Conservation (phyloP, 2,888 invertebrate genomes). For the Deroplatys truncata region DNA sequence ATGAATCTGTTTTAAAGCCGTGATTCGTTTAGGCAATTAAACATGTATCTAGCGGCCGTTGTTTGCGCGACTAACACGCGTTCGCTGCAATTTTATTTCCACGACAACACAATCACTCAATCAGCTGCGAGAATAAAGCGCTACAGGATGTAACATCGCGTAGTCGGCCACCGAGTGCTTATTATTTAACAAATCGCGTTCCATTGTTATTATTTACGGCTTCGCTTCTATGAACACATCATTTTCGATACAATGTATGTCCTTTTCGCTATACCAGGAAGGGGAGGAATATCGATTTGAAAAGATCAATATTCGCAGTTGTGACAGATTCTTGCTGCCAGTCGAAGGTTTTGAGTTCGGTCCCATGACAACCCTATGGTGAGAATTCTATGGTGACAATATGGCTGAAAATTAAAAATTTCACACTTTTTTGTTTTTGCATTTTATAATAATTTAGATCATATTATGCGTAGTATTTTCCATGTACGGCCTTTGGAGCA, state of each 20-base stretch:
- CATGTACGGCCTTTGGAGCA: no score
- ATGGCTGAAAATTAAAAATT: no score
- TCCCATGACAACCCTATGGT: no score
- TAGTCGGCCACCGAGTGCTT: not conserved
- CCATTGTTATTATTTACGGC: not conserved
- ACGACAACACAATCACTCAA: not conserved
- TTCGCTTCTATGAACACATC: not conserved
- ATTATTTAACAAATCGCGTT: not conserved
- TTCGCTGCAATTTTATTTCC: not conserved
- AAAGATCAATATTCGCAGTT: not conserved
- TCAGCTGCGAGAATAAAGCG: not conserved
- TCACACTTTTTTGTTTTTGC: no score
- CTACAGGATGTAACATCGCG: no score
- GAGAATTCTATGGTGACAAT: no score
- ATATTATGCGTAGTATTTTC: no score
- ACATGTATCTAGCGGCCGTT: not conserved
- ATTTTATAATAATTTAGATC: no score
- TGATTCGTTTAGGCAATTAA: not conserved
- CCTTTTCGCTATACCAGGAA: not conserved
- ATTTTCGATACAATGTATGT: not conserved
- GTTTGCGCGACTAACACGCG: not conserved
- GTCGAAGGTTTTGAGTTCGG: no score
- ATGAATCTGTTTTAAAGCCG: not conserved
- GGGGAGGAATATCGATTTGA: not conserved
- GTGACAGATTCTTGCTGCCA: not conserved